Conservation (phyloP, 2,113 vertebrate species). For the Cyprinodon variegatus region DNA sequence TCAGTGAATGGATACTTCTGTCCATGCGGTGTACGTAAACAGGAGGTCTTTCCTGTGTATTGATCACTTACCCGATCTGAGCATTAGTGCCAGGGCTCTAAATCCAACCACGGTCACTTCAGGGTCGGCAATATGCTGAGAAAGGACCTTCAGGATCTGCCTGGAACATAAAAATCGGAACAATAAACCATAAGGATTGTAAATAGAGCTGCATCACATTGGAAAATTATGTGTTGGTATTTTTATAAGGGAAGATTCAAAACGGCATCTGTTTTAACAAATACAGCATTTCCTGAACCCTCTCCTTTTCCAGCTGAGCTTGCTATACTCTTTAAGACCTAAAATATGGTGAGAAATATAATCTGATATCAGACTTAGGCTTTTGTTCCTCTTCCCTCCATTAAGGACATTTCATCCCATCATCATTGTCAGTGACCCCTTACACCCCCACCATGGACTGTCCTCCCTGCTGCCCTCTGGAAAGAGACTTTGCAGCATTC, state of each 20-base stretch:
- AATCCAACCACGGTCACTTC: conserved; percentile 82
- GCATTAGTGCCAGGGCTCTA: conserved; percentile 85
- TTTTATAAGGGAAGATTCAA: not conserved
- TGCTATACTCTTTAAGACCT: not conserved
- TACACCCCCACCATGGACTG: no score
- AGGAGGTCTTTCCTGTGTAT: not conserved
- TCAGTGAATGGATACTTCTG: not conserved
- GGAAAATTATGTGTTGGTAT: not conserved
- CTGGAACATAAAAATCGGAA: conserved; percentile 72
- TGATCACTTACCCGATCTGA: conserved; percentile 86
- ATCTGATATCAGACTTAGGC: not conserved
- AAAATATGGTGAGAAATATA: not conserved
- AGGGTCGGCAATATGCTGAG: conserved; percentile 77
- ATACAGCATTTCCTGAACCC: not conserved
- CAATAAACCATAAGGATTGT: not conserved
- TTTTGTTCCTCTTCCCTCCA: no score
- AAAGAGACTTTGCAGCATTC: no score
- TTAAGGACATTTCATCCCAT: no score
- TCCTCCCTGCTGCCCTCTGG: no score
- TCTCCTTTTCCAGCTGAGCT: not conserved
- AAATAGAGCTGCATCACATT: not conserved
- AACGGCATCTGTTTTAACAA: not conserved
- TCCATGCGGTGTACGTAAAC: not conserved
- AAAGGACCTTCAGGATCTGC: conserved; percentile 88
- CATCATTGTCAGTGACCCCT: no score